Percentiles rank a stretch among this genome's conserved stretches.
phyloP scores from a whole-genome alignment of 2,797 vertebrate genomes.

The Characodon lateralis region DNA sequence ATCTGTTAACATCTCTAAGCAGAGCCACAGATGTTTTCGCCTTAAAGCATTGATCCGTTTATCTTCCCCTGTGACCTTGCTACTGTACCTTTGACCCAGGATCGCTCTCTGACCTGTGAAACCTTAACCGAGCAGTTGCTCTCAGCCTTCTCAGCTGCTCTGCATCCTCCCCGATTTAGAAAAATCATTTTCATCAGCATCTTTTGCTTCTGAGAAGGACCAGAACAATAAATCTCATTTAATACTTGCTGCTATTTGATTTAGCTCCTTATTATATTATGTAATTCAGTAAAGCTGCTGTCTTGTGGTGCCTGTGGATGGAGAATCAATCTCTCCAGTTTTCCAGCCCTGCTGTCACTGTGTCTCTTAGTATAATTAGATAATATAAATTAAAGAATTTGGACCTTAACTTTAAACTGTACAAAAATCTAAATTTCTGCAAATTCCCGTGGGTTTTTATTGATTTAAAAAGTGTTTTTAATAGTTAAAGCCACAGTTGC shows the following conservation, averaged over 20 bases:
- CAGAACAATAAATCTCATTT: conserved; percentile 78
- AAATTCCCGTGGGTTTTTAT: background rate
- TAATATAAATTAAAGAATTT: conserved; percentile 27
- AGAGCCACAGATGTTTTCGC: conserved; percentile 66
- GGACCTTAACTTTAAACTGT: background rate
- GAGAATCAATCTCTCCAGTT: conserved; percentile 69
- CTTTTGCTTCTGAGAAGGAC: conserved; percentile 62
- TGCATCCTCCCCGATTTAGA: conserved; percentile 54
- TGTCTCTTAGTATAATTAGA: conserved; percentile 67
- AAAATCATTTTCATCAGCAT: conserved; percentile 73
- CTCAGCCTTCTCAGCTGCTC: conserved; percentile 44
- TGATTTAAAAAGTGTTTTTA: background rate
- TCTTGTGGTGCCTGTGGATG: conserved; percentile 62
- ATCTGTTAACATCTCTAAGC: conserved; percentile 29
- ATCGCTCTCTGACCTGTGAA: conserved; percentile 66
- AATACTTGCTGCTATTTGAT: conserved; percentile 76
- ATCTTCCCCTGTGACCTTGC: conserved; percentile 70
- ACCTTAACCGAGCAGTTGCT: conserved; percentile 60
- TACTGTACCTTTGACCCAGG: conserved; percentile 70
- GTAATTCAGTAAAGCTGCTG: conserved; percentile 75
- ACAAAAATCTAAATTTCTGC: background rate
- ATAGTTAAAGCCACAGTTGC: background rate
- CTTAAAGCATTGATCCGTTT: conserved; percentile 77
- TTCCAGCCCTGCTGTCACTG: conserved; percentile 52
- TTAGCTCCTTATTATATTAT: conserved; percentile 76